Evolutionary conservation across 2,888 invertebrate species (phyloP).

Genomic region (Synergus umbraculus): DNA sequence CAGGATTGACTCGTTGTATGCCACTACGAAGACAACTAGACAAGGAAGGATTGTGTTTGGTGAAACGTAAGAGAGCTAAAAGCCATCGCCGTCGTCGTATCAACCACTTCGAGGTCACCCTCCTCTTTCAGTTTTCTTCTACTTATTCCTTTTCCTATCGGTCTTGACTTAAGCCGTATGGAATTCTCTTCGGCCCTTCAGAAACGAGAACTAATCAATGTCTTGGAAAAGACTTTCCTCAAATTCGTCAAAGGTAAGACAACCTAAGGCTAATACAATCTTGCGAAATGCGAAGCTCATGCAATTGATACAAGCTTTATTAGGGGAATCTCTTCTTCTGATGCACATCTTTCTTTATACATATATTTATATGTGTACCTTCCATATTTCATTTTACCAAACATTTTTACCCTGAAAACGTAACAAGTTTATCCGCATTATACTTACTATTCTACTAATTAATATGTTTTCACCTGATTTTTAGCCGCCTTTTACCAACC

Average conservation of each 20-base stretch:
- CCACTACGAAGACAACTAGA: conserved; percentile 45
- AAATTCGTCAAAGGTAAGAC: conserved; percentile 16
- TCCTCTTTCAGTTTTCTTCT: conserved; percentile 12
- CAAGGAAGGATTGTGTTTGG: conserved; percentile 64
- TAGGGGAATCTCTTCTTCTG: not conserved
- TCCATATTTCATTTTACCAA: not conserved
- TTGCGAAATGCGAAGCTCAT: not conserved
- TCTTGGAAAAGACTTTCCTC: conserved; percentile 34
- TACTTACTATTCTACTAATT: too few species aligned
- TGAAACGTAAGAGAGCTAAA: conserved; percentile 70
- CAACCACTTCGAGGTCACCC: conserved; percentile 28
- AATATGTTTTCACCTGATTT: too few species aligned
- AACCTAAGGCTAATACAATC: conserved; percentile 10
- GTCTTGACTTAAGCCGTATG: conserved; percentile 60
- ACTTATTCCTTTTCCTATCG: conserved; percentile 45
- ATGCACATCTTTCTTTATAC: not conserved
- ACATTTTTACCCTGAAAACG: too few species aligned
- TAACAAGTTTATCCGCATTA: too few species aligned
- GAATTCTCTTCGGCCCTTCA: conserved; percentile 59
- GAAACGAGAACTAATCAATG: conserved; percentile 58
- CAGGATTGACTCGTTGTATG: not conserved
- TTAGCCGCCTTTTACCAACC: too few species aligned
- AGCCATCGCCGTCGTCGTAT: conserved; percentile 61
- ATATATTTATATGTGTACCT: not conserved
- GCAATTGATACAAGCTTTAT: not conserved